phyloP scores from a whole-genome alignment of 2,113 vertebrate genomes.

The Megatriorchis doriae region DNA sequence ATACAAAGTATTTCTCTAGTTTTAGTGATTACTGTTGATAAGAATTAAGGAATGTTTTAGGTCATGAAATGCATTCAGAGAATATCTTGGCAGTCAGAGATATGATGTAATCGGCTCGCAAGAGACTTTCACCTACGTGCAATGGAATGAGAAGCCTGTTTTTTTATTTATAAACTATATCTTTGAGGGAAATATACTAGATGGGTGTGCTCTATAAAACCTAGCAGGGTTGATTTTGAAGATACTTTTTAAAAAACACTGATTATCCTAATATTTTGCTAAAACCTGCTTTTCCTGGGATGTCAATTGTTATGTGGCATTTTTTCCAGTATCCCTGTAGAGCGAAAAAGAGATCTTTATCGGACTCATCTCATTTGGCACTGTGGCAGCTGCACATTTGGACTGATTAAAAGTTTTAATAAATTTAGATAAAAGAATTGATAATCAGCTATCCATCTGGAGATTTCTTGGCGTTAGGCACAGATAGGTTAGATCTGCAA shows the following conservation, averaged over 20 bases:
- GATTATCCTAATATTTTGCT: not conserved
- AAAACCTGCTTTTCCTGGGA: not conserved
- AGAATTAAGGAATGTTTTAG: not conserved
- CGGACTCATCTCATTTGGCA: not conserved
- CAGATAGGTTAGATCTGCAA: slow-evolving; percentile 6
- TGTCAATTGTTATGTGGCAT: not conserved
- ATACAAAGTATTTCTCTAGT: not conserved
- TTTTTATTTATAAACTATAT: not conserved
- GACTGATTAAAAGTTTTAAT: slow-evolving; percentile 21
- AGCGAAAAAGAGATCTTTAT: not conserved
- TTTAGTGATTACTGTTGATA: not conserved
- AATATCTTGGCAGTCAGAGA: not conserved
- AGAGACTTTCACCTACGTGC: not conserved
- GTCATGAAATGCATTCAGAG: not conserved
- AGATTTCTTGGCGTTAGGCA: not conserved
- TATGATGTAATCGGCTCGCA: not conserved
- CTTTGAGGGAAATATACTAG: not conserved
- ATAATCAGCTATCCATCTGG: slow-evolving; percentile 19
- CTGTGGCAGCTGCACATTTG: not conserved
- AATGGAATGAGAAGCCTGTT: not conserved
- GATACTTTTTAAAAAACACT: not conserved
- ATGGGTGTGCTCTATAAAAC: not conserved
- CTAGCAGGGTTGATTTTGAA: not conserved
- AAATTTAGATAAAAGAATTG: slow-evolving; percentile 13
- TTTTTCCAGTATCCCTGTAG: not conserved